Percentiles rank a stretch among this genome's conserved stretches.
phyloP scores from a whole-genome alignment of 2,797 vertebrate species.

The Gallinago solitaria region DNA sequence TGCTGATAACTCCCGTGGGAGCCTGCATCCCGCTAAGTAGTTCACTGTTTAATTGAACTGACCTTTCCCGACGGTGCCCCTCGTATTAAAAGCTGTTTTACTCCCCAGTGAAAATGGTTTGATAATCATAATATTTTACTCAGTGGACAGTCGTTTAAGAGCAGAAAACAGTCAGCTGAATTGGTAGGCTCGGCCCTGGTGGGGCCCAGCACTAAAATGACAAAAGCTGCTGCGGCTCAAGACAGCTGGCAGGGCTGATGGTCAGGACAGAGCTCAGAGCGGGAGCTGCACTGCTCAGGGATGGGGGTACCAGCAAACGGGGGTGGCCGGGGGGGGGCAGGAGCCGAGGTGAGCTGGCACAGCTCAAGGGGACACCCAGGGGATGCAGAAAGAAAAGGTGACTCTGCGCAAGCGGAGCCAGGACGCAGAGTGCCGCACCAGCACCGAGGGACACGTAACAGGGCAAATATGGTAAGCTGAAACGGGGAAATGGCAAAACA shows the following conservation, averaged over 20 bases:
- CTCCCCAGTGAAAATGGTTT: conserved; percentile 48
- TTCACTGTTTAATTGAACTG: conserved; percentile 64
- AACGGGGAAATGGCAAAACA: not conserved
- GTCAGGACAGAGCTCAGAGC: not conserved
- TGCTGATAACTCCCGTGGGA: conserved; percentile 55
- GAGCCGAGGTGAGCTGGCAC: not conserved
- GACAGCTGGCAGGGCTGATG: not conserved
- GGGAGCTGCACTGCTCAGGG: not conserved
- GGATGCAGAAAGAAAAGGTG: not conserved
- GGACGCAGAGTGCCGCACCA: not conserved
- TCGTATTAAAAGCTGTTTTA: conserved; percentile 58
- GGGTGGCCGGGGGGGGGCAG: not conserved
- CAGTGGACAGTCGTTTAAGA: conserved; percentile 50
- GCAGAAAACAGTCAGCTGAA: conserved; percentile 53
- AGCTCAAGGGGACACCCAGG: accelerated
- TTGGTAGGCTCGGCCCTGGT: conserved; percentile 16
- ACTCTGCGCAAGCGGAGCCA: not conserved
- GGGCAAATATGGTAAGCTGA: not conserved
- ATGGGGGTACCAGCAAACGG: not conserved
- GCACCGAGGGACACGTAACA: not conserved
- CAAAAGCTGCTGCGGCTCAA: not conserved
- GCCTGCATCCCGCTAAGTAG: conserved; percentile 46
- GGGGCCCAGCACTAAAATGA: not conserved
- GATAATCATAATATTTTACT: conserved; percentile 63
- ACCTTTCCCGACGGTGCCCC: conserved; percentile 25